Conservation (phyloP, 1,140 invertebrate genomes). For the Apis cerana region DNA sequence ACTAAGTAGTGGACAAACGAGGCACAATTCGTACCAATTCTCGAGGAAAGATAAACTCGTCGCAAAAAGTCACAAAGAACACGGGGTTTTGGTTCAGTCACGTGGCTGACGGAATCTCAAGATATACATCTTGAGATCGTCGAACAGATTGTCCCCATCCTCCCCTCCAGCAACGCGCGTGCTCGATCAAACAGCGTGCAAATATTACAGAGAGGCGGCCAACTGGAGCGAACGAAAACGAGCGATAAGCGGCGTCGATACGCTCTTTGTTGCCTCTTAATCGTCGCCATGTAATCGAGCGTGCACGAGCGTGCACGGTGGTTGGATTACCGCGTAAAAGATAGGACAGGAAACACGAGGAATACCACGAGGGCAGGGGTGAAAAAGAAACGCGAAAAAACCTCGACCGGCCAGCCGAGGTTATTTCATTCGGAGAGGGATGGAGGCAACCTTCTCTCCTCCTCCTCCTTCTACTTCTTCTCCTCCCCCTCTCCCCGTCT, state of each 20-base stretch:
- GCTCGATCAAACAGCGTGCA: too few species aligned
- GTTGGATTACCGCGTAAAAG: slow-evolving; percentile 15
- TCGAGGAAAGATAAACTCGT: too few species aligned
- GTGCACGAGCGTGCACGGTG: not conserved
- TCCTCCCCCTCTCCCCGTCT: not conserved
- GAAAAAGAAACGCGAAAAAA: slow-evolving; percentile 42
- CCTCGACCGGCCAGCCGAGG: not conserved
- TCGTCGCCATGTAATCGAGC: slow-evolving; percentile 49
- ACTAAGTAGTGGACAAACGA: too few species aligned
- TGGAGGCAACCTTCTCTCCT: too few species aligned
- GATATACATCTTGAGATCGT: too few species aligned
- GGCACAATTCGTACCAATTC: too few species aligned
- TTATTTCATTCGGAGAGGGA: slow-evolving; percentile 1
- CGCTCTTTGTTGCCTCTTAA: slow-evolving; percentile 45
- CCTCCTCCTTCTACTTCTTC: too few species aligned
- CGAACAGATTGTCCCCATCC: too few species aligned
- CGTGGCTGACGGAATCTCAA: too few species aligned
- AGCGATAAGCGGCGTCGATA: slow-evolving; percentile 43
- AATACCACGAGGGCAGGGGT: not conserved
- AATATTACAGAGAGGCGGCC: not conserved
- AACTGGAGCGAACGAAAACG: slow-evolving; percentile 49
- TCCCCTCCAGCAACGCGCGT: too few species aligned
- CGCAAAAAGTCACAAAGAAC: too few species aligned
- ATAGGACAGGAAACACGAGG: not conserved
- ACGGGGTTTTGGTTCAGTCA: too few species aligned